Evolutionary conservation across 2,113 vertebrate species (phyloP), one percentile per base, ranked within the genome.

Genomic region (Dolichallabes microphthalmus): DNA sequence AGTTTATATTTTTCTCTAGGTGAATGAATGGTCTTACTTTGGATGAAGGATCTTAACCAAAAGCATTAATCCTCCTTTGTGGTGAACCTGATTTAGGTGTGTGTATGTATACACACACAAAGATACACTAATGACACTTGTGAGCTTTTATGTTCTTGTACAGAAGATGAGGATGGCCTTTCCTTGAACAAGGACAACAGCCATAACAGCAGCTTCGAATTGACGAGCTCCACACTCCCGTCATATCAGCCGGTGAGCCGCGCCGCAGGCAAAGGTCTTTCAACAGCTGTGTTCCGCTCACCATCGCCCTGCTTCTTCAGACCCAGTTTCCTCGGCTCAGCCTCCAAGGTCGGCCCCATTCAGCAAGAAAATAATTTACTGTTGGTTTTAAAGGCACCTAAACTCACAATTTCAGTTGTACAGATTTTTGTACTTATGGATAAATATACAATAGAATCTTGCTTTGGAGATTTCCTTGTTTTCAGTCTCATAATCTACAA

Each of bases 191-290:
- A 98, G 88, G 97, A 99, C 64, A 97, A 92, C 90, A 99, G 98
- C 91, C 97, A 98, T 88, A 98, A 98, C 92, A 98, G 97, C 93
- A 99, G 98, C 93, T 99, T 99, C 88, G 98, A 99, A 88, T 90
- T 99, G 14, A 95, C 96, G 8, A 95, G 95, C 52, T 99, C 97
- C 85, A 98, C 97, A 93, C 96, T 99, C 79, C 96, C 98, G 0
- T 98, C 97, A 0, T 99, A 99, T 88, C 98, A 99, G 88, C 98
- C 97, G 0, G 93, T 95, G 74, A 97, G 90, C 88, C 96, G 96
- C 79, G 94, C 95, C 1, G 20, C 91, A 53, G 94, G 95, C 0
- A 93, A 95, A 1, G 95, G 93, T 7, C 88, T 94, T 39, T 90
- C 88, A 83, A 79, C 89, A 0, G 92, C 92, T 14, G 91, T 93